Conservation (phyloP, 2,113 vertebrate species). For the Vulpes ferrilata region DNA sequence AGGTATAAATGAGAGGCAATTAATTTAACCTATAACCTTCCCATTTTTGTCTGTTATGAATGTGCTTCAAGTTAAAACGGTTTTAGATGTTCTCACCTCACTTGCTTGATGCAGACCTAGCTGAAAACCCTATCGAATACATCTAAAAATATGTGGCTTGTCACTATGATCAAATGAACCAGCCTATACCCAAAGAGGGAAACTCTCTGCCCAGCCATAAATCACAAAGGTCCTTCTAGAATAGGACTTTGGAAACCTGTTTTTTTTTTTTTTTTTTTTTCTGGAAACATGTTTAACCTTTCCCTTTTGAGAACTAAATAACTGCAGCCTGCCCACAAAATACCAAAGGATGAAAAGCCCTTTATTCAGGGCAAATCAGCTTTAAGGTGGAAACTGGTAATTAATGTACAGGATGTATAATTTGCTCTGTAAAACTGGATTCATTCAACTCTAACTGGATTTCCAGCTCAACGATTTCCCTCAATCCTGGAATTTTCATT, state of each 20-base stretch:
- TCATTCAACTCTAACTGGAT: neutral
- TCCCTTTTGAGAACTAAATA: neutral
- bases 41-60: constrained; percentile 35
- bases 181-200: neutral
- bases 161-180: neutral
- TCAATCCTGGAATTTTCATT: neutral
- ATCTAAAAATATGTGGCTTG: neutral
- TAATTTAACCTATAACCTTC: neutral
- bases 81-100: neutral
- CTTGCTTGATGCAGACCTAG: neutral
- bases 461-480: neutral
- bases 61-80: neutral
- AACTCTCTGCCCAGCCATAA: neutral
- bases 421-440: neutral
- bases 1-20: constrained; percentile 26
- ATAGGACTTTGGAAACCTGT: neutral
- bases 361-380: neutral
- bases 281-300: neutral
- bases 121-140: neutral
- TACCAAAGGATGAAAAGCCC: neutral
- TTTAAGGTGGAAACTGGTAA: neutral
- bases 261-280: neutral
- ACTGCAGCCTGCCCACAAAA: neutral
- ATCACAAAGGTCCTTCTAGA: neutral
- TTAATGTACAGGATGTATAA: neutral